Evolutionary conservation across 2,888 invertebrate genomes (phyloP), one percentile per base, ranked within the genome.

Genomic region (Noctua janthe): DNA sequence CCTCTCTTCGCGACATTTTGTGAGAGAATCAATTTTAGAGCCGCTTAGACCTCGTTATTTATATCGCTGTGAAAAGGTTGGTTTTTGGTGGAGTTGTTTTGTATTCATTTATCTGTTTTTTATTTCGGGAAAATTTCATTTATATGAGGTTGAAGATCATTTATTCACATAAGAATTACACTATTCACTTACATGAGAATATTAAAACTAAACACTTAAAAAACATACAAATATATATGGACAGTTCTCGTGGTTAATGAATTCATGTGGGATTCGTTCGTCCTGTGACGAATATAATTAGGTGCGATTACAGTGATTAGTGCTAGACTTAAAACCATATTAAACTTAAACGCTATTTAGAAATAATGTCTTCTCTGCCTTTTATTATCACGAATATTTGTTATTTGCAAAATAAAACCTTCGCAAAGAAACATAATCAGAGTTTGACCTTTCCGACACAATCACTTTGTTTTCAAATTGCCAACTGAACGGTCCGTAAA

Each of bases 1-100:
- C 47, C 81, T 73, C 81, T 59, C 71, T 75, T 82, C 77, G 77
- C 80, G 79, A 82, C 81, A 74, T 76, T 72, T 73, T 81, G 71
- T 82, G 74, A 74, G 80, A 75, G 83, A 80, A 85, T 84, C 82
- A 82, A 84, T 89, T 85, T 90, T 81, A 5, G 43, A 84, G 23
- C 17, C 80, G 85, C 71, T 80, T 35, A 64, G 51, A 59, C 15
- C 54, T 72, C 39, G 70, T 84, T 77, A 87, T 85, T 85, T 85
- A 66, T 87, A 76, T 74, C 35, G 17, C 69, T 49, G 64, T 15
- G 35, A 62, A 71, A 64, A 23, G 47, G 39, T 20, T 49, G 49
- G 20, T 29, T 67, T 82, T 82, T 69, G 13, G 39, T 49, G 43
- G n/a, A 70, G 47, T 64, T 71, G 10, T 15, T 43, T 8, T 15